Percentiles rank a stretch among this genome's conserved stretches.
Evolutionary conservation across 1,140 invertebrate species (phyloP).

Genomic region (Pogonomyrmex barbatus): DNA sequence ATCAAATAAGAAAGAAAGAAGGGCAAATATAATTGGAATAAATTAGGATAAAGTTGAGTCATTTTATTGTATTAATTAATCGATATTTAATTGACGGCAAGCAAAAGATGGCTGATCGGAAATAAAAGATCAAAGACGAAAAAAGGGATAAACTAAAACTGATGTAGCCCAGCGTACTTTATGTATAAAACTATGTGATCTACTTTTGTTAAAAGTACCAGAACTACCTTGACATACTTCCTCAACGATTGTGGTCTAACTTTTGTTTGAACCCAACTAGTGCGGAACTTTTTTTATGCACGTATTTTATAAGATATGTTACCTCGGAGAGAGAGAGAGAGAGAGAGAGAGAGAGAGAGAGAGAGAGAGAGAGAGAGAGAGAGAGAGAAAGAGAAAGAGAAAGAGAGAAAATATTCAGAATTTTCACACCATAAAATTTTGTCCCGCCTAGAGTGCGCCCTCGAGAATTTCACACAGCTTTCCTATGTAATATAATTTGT

Average conservation of each 20-base stretch:
- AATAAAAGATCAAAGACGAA: not conserved
- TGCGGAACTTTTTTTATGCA: conserved; percentile 24
- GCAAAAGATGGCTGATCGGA: too few species aligned
- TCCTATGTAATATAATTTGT: not conserved
- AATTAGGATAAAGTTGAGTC: not conserved
- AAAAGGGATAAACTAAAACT: not conserved
- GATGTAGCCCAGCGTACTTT: not conserved
- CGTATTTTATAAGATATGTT: conserved; percentile 39
- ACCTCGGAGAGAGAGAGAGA: not conserved
- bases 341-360: not conserved
- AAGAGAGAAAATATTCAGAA: not conserved
- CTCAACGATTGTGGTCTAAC: conserved; percentile 15
- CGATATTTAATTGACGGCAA: not conserved
- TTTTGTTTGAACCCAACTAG: not conserved
- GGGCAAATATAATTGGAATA: not conserved
- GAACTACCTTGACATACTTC: conserved; percentile 32
- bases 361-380: not conserved
- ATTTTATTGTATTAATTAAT: not conserved
- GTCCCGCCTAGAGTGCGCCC: not conserved
- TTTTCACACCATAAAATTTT: not conserved
- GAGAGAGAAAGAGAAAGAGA: not conserved
- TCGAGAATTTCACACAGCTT: not conserved
- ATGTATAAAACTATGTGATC: conserved; percentile 4
- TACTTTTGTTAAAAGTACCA: conserved; percentile 26
- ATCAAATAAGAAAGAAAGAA: not conserved